These are phyloP conservation scores for Anthophora plumipes DNA, from an alignment of 2,888 invertebrate species.

Conservation along the genomic window DNA sequence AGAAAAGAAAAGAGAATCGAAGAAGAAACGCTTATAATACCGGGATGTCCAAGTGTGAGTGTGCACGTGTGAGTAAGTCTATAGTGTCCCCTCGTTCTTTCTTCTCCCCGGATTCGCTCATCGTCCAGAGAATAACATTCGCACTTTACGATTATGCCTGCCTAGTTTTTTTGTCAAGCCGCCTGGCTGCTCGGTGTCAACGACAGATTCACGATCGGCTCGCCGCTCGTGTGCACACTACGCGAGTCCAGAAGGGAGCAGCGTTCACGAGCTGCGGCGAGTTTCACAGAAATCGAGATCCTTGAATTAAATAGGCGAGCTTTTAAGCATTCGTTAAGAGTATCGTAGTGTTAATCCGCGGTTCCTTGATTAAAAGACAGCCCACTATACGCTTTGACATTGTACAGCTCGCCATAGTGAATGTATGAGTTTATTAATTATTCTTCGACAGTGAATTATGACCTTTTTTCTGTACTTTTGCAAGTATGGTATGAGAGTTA, in stretches of 20 bases:
- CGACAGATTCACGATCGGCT: slow-evolving; percentile 72
- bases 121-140: slow-evolving; percentile 73
- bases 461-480: too few species aligned
- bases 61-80: neutral
- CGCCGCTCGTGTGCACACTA: slow-evolving; percentile 40
- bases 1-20: neutral
- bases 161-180: slow-evolving; percentile 68
- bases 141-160: slow-evolving; percentile 73
- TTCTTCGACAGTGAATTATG: too few species aligned
- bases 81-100: slow-evolving; percentile 49
- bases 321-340: slow-evolving; percentile 42
- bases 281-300: slow-evolving; percentile 67
- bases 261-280: slow-evolving; percentile 37
- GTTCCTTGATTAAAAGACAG: slow-evolving; percentile 19
- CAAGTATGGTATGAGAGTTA: too few species aligned
- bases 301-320: slow-evolving; percentile 66
- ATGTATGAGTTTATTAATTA: neutral
- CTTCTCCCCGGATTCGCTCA: slow-evolving; percentile 59
- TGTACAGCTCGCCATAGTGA: neutral
- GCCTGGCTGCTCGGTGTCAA: slow-evolving; percentile 64
- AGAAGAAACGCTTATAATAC: slow-evolving; percentile 9
- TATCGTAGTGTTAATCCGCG: slow-evolving; percentile 47
- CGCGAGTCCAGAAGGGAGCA: slow-evolving; percentile 32
- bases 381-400: too few species aligned
- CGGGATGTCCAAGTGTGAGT: neutral